These are phyloP conservation scores for Acropternis orthonyx DNA, from an alignment of 2,797 vertebrate species.

Conservation along the genomic window DNA sequence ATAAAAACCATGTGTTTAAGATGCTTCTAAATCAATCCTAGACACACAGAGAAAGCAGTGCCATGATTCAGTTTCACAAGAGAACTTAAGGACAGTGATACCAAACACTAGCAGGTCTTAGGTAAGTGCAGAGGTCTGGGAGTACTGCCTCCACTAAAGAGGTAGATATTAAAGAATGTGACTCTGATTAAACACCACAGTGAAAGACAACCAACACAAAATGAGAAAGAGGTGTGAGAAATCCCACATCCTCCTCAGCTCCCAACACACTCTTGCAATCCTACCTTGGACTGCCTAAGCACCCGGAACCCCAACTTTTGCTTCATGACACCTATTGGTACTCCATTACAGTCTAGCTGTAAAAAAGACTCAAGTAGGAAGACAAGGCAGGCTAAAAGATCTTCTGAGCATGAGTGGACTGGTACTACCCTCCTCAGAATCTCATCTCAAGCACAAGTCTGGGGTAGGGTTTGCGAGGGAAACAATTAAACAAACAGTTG, in stretches of 20 bases:
- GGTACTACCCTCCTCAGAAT: neutral
- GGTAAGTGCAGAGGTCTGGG: neutral
- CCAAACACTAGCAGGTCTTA: neutral
- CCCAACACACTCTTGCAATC: neutral
- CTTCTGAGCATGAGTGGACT: accelerated
- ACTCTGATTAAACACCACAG: neutral
- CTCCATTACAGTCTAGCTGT: neutral
- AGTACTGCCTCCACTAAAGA: neutral
- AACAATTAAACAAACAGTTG: neutral
- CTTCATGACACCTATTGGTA: neutral
- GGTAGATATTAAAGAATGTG: neutral
- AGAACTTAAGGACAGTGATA: neutral
- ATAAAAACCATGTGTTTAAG: neutral
- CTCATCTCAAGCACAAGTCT: neutral
- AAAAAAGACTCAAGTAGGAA: neutral
- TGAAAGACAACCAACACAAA: neutral
- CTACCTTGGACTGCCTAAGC: neutral
- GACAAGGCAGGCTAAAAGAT: neutral
- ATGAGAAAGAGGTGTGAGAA: neutral
- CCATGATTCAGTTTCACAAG: neutral
- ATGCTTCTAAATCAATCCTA: neutral
- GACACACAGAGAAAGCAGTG: neutral
- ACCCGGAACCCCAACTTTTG: neutral
- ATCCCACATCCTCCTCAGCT: neutral
- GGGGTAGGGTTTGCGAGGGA: neutral